Percentiles rank a stretch among this genome's conserved stretches.
phyloP scores from a whole-genome alignment of 2,797 vertebrate genomes.

The Bovichtus diacanthus region DNA sequence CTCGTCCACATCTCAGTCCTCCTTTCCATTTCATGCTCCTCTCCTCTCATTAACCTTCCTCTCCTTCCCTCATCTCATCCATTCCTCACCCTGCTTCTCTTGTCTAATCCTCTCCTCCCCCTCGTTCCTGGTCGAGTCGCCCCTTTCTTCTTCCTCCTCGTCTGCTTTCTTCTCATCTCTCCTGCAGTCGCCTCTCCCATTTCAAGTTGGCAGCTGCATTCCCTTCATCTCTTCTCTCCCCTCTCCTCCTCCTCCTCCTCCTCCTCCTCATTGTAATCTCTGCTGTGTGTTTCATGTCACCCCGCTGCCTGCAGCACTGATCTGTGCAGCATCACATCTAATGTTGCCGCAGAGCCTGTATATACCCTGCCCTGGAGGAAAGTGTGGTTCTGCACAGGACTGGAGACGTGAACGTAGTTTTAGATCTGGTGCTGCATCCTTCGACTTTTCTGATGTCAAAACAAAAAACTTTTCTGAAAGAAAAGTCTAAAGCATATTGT shows the following conservation, averaged over 20 bases:
- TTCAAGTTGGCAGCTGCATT: neutral
- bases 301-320: conserved; percentile 10
- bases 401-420: neutral
- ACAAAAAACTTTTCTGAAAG: too few relatives aligned
- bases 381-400: neutral
- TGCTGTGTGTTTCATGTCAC: conserved; percentile 30
- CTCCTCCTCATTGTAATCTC: conserved; percentile 16
- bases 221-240: neutral
- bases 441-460: neutral
- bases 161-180: neutral
- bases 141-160: neutral
- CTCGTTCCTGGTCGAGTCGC: too few relatives aligned
- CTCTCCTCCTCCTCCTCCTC: neutral
- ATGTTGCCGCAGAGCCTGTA: conserved; percentile 14
- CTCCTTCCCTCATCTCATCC: too few relatives aligned
- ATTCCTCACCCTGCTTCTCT: neutral
- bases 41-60: too few relatives aligned
- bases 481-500: too few relatives aligned
- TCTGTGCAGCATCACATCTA: conserved; percentile 24
- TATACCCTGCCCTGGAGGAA: too few relatives aligned
- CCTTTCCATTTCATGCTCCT: too few relatives aligned
- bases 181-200: neutral
- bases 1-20: too few relatives aligned
- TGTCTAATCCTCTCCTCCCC: neutral
- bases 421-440: neutral